Evolutionary conservation across 2,888 invertebrate genomes (phyloP).

Genomic region (Brachyopa scutellaris): DNA sequence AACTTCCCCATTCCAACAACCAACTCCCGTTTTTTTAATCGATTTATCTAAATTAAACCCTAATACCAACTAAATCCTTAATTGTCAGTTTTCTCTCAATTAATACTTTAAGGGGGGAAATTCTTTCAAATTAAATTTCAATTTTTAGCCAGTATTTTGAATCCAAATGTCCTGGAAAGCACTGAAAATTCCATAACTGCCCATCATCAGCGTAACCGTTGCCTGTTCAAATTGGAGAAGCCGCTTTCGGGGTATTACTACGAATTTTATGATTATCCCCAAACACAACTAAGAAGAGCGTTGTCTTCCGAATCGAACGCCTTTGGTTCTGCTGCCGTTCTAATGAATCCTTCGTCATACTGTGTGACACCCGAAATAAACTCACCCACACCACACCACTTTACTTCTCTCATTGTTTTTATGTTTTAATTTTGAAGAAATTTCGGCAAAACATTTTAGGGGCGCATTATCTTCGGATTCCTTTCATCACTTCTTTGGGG

Average conservation of each 20-base stretch:
- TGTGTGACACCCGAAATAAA: slow-evolving; percentile 36
- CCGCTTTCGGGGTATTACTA: slow-evolving; percentile 53
- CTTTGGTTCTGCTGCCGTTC: slow-evolving; percentile 8
- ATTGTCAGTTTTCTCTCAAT: slow-evolving; percentile 47
- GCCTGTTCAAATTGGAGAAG: slow-evolving; percentile 38
- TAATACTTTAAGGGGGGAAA: slow-evolving; percentile 5
- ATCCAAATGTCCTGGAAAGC: neutral
- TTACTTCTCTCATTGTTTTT: slow-evolving; percentile 61
- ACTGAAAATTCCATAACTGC: slow-evolving; percentile 16
- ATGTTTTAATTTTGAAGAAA: slow-evolving; percentile 56
- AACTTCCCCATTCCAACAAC: neutral
- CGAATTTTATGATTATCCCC: slow-evolving; percentile 52
- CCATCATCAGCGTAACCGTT: neutral
- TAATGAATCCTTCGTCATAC: slow-evolving; percentile 54
- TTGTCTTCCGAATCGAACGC: slow-evolving; percentile 24
- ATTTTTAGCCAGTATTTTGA: slow-evolving; percentile 1
- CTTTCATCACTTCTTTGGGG: slow-evolving; percentile 43
- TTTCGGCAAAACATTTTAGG: slow-evolving; percentile 35
- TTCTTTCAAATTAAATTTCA: slow-evolving; percentile 26
- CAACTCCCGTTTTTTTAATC: neutral
- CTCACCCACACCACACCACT: neutral
- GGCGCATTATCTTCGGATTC: slow-evolving; percentile 56
- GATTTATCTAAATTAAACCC: neutral
- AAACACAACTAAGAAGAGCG: neutral
- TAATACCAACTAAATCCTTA: slow-evolving; percentile 12